Evolutionary conservation across 2,888 invertebrate genomes (phyloP).

Genomic region (Stenodera caucasica): DNA sequence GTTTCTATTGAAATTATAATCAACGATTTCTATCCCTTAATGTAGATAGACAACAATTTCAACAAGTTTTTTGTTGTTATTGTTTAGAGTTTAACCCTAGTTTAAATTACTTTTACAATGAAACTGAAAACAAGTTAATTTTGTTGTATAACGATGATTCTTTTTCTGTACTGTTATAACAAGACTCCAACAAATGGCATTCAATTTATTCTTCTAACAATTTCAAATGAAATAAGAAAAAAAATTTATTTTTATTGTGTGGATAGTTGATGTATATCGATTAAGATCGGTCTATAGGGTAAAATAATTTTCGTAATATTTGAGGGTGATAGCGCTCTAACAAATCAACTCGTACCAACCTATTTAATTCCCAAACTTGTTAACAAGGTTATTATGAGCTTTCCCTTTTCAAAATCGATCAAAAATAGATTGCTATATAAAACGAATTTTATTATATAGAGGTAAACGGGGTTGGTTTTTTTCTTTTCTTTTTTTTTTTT

Average conservation of each 20-base stretch:
- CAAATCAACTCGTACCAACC: slow-evolving; percentile 19
- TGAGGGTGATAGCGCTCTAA: neutral
- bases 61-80: too few relatives aligned
- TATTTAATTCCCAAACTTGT: slow-evolving; percentile 26
- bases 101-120: too few relatives aligned
- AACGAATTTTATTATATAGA: neutral
- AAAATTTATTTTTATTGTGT: neutral
- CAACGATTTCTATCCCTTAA: neutral
- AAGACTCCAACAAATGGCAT: neutral
- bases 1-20: neutral
- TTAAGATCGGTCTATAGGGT: too few relatives aligned
- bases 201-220: neutral
- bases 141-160: too few relatives aligned
- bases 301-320: neutral
- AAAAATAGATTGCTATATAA: neutral
- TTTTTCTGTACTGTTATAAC: too few relatives aligned
- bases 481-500: neutral
- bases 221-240: neutral
- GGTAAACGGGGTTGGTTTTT: neutral
- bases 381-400: slow-evolving; percentile 27
- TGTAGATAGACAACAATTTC: too few relatives aligned
- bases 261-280: too few relatives aligned
- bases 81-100: too few relatives aligned
- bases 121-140: too few relatives aligned
- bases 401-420: slow-evolving; percentile 20